Evolutionary conservation across 2,888 invertebrate species (phyloP), one percentile per base, ranked within the genome.

Genomic region (Ennomos quercinarius): DNA sequence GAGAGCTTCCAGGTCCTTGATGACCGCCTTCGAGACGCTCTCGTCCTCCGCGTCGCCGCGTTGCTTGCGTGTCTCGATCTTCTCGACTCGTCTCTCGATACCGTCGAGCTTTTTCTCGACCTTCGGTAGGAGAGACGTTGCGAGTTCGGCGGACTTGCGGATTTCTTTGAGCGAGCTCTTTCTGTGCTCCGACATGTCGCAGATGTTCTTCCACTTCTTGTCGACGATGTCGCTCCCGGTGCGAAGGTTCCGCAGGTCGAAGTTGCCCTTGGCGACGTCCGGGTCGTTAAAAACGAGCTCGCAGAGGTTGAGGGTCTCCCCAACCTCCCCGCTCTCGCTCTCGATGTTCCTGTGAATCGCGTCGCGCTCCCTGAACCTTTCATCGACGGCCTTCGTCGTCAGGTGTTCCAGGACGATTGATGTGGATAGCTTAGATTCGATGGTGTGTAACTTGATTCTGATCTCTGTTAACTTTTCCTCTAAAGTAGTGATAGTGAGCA

Each of bases 161-260:
- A 90, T 78, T 60, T 92, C 91, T 56, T 84, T 87, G 1, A 92
- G 77, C 0, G 85, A 77, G 9, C 74, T 82, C 68, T 91, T 91
- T 2, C 96, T 93, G 55, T 95, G 95, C 8, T 95, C 94, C 0
- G 96, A 96, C 77, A 94, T 93, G 2, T 94, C 94, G 75, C 97
- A 97, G 1, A 97, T 95, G 43, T 94, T 93, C 73, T 95, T 96
- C 97, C 97, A 97, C 64, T 97, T 94, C 76, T 94, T 95, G 72
- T 97, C 97, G 10, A 97, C 89, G 57, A 95, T 95, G 51, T 96
- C 95, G 50, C 95, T 94, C 0, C 96, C 95, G 0, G 91, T 89
- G 35, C 94, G 94, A 10, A 97, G 90, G 51, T 94, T 94, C 39
- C 95, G 94, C 0, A 95, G 94, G 64, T 96, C 95, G 52, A 96